Percentiles rank a stretch among this genome's conserved stretches.
phyloP scores from a whole-genome alignment of 2,113 vertebrate species.

The Chaetodon auriga region DNA sequence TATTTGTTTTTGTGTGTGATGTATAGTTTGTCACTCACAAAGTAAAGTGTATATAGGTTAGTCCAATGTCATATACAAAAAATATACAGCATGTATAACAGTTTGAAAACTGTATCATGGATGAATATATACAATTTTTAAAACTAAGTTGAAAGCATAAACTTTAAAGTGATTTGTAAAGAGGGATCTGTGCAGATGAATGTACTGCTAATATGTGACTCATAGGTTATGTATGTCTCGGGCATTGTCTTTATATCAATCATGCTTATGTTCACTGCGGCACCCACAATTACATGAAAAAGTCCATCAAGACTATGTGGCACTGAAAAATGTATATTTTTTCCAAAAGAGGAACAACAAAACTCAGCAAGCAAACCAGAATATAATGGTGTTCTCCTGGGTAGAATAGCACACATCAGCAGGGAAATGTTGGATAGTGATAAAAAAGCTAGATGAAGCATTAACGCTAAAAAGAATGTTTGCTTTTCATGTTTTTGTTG shows the following conservation, averaged over 20 bases:
- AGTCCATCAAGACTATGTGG: background rate
- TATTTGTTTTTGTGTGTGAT: background rate
- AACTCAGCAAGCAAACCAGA: slow-evolving; percentile 7
- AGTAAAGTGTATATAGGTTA: too few species aligned
- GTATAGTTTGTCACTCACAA: background rate
- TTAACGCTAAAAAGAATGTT: slow-evolving; percentile 37
- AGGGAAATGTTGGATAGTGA: slow-evolving; percentile 17
- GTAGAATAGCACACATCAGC: background rate
- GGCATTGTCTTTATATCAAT: background rate
- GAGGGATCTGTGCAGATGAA: background rate
- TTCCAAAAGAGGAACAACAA: slow-evolving; percentile 3
- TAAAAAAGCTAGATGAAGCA: slow-evolving; percentile 37
- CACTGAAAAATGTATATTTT: background rate
- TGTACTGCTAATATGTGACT: background rate
- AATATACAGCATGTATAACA: background rate
- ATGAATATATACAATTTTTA: background rate
- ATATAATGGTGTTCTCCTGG: slow-evolving; percentile 6
- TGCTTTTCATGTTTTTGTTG: slow-evolving; percentile 13
- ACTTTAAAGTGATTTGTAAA: background rate
- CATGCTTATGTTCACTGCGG: background rate
- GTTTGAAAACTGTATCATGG: too few species aligned
- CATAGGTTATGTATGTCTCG: background rate
- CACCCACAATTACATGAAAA: background rate
- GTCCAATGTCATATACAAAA: background rate
- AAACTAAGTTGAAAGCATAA: background rate